Evolutionary conservation across 2,888 invertebrate species (phyloP).

Genomic region (Phengaris alcon): DNA sequence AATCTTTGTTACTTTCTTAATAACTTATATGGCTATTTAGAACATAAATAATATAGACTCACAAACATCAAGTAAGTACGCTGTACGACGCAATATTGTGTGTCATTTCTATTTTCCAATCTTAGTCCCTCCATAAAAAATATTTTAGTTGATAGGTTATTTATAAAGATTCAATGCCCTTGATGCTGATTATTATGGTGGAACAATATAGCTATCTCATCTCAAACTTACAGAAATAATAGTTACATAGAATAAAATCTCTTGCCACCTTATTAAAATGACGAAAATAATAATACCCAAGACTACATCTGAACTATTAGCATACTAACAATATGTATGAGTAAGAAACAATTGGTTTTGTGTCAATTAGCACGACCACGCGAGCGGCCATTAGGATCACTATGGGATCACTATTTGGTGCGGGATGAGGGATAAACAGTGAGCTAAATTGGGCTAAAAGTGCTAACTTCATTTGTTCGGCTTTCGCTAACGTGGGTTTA

Average conservation of each 20-base stretch:
- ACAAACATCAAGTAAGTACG: too few species aligned
- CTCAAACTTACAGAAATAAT: too few species aligned
- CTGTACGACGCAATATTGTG: too few species aligned
- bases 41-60: too few species aligned
- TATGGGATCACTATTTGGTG: conserved; percentile 36
- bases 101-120: too few species aligned
- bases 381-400: conserved; percentile 76
- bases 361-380: conserved; percentile 64
- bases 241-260: too few species aligned
- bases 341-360: conserved; percentile 44
- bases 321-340: conserved; percentile 36
- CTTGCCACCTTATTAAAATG: background rate
- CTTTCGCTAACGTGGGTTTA: conserved; percentile 72
- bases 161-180: too few species aligned
- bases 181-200: too few species aligned
- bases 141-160: too few species aligned
- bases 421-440: conserved; percentile 64
- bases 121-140: too few species aligned
- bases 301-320: conserved; percentile 37
- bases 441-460: conserved; percentile 67
- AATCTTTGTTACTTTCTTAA: background rate
- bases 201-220: too few species aligned
- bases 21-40: too few species aligned
- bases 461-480: conserved; percentile 77
- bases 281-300: conserved; percentile 14